A percentile compares a stretch with the other conserved stretches of the same genome.
Evolutionary conservation across 1,140 invertebrate species (phyloP).

Genomic region (Nasonia giraulti): DNA sequence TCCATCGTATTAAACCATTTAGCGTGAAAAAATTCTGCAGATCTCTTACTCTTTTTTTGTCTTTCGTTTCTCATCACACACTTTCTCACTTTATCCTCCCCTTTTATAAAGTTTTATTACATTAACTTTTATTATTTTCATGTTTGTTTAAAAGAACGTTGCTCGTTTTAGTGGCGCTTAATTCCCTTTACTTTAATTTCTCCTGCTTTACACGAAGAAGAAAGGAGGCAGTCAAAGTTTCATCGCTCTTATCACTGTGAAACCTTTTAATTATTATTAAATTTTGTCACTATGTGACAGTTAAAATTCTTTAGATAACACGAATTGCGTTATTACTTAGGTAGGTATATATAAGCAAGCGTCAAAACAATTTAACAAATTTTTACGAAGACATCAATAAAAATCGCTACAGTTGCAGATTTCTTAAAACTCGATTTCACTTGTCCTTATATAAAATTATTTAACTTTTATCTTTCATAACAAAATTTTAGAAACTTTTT

Average conservation of each 20-base stretch:
- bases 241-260: not conserved
- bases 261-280: not conserved
- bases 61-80: not conserved
- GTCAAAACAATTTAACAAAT: conserved; percentile 10
- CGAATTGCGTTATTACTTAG: not conserved
- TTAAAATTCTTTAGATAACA: conserved; percentile 20
- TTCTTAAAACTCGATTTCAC: not conserved
- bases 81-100: not conserved
- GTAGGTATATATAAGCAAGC: not conserved
- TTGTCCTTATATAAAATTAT: conserved; percentile 39
- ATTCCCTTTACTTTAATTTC: not conserved
- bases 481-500: not conserved
- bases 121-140: not conserved
- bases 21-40: conserved; percentile 30
- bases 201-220: conserved; percentile 3
- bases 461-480: not conserved
- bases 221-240: conserved; percentile 16
- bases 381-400: conserved; percentile 11
- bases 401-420: not conserved
- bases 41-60: not conserved
- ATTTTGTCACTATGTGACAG: conserved; percentile 13
- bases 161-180: not conserved
- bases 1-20: conserved; percentile 36
- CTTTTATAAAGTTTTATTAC: not conserved
- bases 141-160: not conserved